Base-by-base conservation (phyloP, 1,140 invertebrate genomes). In the Spodoptera frugiperda region DNA sequence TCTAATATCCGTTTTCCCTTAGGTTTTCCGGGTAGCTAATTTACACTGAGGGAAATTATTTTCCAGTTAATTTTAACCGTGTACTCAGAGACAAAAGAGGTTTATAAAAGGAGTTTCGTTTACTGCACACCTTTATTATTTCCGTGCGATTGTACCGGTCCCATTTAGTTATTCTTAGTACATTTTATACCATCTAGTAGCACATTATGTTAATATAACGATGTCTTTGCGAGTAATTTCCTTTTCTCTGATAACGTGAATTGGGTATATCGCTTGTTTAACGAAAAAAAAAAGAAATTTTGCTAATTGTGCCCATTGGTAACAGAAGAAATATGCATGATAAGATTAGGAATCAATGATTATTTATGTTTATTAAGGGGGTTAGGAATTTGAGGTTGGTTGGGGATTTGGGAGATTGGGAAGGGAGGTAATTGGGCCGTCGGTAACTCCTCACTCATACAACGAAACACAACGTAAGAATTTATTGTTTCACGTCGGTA, bases 11-110 rank as follows among this genome's bases (percentile, higher is more conserved):
- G 30, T 44, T 15, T 39, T 39, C 14, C 17, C 1, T 10, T 30
- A n/a, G 19, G 15, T 63, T 63, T 65, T 46, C 61, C 33, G 10
- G 30, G 46, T 15, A 48, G 61, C 15, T 39, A 21, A 65, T 65
- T 65, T 48, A 17, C 61, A 65, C 15, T 15, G 44, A 15, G 11
- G 17, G 15, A 65, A 39, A 65, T 65, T 46, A 65, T 65, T 48
- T 48, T 48, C 44, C 61, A 48, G n/a, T 65, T 65, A 65, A 65
- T 65, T 65, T 65, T 17, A 21, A 48, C 61, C 19, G 61, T 48
- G 17, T 46, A 21, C 15, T 15, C 3, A 48, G 15, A 65, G 44
- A 65, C 61, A 19, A 46, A 46, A 46, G 33, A 19, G 9, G 39
- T 48, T 48, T 65, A 17, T 65, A 19, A 5, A 65, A 65, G 39